Base-by-base conservation (phyloP, 1,140 invertebrate genomes). In the Batillaria attramentaria region DNA sequence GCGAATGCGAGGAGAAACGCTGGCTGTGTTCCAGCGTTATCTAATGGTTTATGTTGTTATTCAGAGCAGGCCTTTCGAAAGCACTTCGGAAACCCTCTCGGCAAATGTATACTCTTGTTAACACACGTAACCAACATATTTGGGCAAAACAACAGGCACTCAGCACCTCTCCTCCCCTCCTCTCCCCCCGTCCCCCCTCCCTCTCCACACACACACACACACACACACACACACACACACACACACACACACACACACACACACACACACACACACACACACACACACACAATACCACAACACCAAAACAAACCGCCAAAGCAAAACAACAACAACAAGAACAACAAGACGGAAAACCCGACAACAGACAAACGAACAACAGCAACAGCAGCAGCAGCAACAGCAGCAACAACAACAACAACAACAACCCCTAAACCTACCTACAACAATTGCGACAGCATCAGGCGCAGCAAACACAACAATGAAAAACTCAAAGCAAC, bases 191-290 rank as follows among this genome's bases (percentile, higher is more conserved):
- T 54, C 46, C 10, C 46, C 46, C 46, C 46, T 54, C 16, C n/a
- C n/a, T n/a, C 16, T n/a, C 0, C 0, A 54, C n/a, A 54, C n/a
- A n/a, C 46, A 54, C 46, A 54, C 46, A 54, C 46, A 54, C 46
- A 54, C 46, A 54, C 46, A 54, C 46, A 54, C 46, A 54, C 46
- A 54, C 46, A 54, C 46, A 54, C 46, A 54, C 46, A 54, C 46
- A 54, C 46, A 54, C 46, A 54, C 46, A 54, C 46, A 54, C 46
- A 54, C 46, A 54, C 46, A 54, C 46, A 54, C 46, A 54, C 46
- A 54, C 46, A 54, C 46, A 54, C 46, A 54, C 46, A 54, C 46
- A 54, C 46, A 1, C 16, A 18, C 16, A 16, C 46, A 16, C 46
- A 16, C 46, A 18, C 46, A 16, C n/a, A 54, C 0, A 54, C 0